Evolutionary conservation across 2,888 invertebrate species (phyloP), one percentile per base, ranked within the genome.

Genomic region (Aporophyla nigra): DNA sequence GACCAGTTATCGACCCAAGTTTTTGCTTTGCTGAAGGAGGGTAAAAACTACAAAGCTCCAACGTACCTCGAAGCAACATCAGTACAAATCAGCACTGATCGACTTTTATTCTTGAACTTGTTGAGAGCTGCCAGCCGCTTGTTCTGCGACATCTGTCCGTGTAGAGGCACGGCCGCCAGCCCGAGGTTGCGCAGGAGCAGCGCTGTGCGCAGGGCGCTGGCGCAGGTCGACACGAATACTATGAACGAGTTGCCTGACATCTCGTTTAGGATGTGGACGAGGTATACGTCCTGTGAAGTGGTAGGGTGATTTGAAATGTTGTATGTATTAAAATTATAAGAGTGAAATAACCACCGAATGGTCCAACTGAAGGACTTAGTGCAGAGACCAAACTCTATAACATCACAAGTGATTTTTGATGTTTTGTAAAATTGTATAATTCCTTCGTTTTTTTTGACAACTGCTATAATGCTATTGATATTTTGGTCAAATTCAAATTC

Each of bases 131-230:
- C 99, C 65, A 99, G 97, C 53, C 99, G 97, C 92, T 99, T 99
- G 92, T 99, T 99, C 96, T 99, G 99, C 21, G 99, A 98, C 99
- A 99, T 99, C 96, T 99, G 99, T 0, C 99, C 99, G 94, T 99
- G 99, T n/a, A 99, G 97, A 1, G 99, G 99, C 67, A 99, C 99
- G 0, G 99, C 99, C 2, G 98, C 98, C 80, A 99, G 97, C 12
- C 99, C 99, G 19, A 99, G 97, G 92, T 98, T 98, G 67, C 99
- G 97, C 78, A 99, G 96, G 94, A 99, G 97, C 56, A 99, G 96
- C 0, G 99, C 99, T 0, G 98, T 98, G 77, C 99, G 97, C 81
- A 99, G 97, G 0, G 99, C 99, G 91, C 98, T 98, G 78, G 98
- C 99, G 93, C 99, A 99, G 0, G 99, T 99, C 62, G 98, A 97